Evolutionary conservation across 2,888 invertebrate species (phyloP), one percentile per base, ranked within the genome.

Genomic region (Rhingia campestris): DNA sequence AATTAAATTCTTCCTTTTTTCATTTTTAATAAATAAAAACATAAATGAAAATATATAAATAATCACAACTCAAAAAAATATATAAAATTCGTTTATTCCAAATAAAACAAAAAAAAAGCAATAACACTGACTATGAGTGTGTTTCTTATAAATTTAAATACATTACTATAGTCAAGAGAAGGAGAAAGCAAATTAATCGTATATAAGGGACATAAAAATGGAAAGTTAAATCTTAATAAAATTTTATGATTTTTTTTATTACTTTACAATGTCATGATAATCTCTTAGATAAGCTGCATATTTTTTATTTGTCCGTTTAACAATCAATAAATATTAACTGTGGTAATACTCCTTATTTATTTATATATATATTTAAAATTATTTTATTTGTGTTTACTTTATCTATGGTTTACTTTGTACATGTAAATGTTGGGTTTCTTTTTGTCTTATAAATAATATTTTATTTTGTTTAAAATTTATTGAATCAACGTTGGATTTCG

Each of bases 321-420:
- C 75, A 72, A 75, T 69, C 81, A 86, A 81, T 87, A 87, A 86
- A 87, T 87, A 87, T 81, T 86, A 86, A 67, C 86, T 84, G 76
- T 30, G 86, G 79, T 76, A 82, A 86, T 81, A 77, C 69, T 74
- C 72, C 69, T 49, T 73, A 37, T 70, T 56, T 66, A 64, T 59
- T 59, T 59, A 81, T 67, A 67, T 70, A 69, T 43, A 37, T 51
- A 12, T 75, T 47, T 66, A 54, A 39, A 61, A 22, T 22, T 22
- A 22, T 22, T 22, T 22, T 22, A 2, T 22, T 22, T 22, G 22
- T 63, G 66, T 73, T 80, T 73, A 73, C 35, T 58, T 81, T 81
- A 82, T 73, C 82, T 82, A 82, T 82, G 77, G 73, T 82, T 82
- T 79, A 77, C 73, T 82, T 82, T 82, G 82, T 82, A 82, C 82